Conservation (phyloP, 2,888 invertebrate species). For the Pseudococcus longispinus region DNA sequence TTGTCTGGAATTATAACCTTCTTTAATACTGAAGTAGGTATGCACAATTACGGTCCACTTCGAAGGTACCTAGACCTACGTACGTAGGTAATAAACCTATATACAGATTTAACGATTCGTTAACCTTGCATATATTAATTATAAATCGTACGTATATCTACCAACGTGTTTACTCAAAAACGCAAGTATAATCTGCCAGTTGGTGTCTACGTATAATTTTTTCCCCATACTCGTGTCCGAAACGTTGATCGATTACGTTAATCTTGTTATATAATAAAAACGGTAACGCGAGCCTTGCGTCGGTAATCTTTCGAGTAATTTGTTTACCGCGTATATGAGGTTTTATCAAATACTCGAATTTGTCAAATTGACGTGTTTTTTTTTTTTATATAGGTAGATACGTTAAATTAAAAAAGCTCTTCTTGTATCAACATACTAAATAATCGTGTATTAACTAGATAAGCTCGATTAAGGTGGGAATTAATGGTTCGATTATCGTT, state of each 20-base stretch:
- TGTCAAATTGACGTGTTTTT: not conserved
- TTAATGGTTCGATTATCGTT: not conserved
- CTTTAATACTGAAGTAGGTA: too few relatives aligned
- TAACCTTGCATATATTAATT: not conserved
- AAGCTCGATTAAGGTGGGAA: not conserved
- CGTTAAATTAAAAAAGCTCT: not conserved
- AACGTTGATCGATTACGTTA: constrained; percentile 4
- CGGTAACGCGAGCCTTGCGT: not conserved
- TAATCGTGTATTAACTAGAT: constrained; percentile 14
- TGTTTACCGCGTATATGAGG: not conserved
- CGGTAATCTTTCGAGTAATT: constrained; percentile 12
- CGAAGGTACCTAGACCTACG: too few relatives aligned
- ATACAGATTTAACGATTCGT: not conserved
- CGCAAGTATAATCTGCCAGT: not conserved
- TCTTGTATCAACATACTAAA: not conserved
- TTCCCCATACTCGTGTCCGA: not conserved
- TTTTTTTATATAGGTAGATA: not conserved
- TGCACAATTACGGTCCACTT: too few relatives aligned
- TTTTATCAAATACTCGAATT: not conserved
- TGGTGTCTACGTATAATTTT: not conserved
- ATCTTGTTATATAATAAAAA: constrained; percentile 11
- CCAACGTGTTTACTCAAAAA: too few relatives aligned
- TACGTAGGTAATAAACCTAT: not conserved
- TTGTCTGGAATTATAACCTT: too few relatives aligned
- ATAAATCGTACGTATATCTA: not conserved